Evolutionary conservation across 2,797 vertebrate genomes (phyloP), one percentile per base, ranked within the genome.

Genomic region (Darevskia mixta): DNA sequence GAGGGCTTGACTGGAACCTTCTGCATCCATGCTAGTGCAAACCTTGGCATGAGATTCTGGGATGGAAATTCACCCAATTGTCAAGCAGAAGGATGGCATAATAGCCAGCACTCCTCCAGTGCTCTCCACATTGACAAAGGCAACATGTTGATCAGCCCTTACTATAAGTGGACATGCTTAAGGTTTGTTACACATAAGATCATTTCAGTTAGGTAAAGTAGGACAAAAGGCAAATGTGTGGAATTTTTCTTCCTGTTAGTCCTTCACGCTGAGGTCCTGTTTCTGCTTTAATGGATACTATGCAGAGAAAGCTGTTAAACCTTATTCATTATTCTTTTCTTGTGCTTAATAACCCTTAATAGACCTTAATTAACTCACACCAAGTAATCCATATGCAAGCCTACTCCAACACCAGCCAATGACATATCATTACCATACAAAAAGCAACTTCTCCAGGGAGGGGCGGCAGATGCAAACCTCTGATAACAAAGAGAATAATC

Each of bases 301-400:
- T 66, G 41, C 10, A 75, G 78, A 87, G 25, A 73, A 87, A 90
- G 80, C 81, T 83, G 29, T 80, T 88, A 84, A 88, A 80, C 20
- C 41, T 79, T 80, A 83, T 72, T 83, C 67, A 83, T 90, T 83
- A 83, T 90, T 90, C 66, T 80, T 87, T 75, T 79, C 85, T 87
- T 83, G 41, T 83, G 76, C 86, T 90, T 87, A 87, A 87, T 90
- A 90, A 83, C 75, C 80, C 89, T 83, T 90, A 90, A 90, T 73
- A 90, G 85, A 87, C 41, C 49, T 84, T 87, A 90, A 90, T 90
- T 83, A 90, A 79, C 80, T 87, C 79, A 75, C 76, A 87, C 80
- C 85, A 86, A 73, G 66, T 83, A 90, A 87, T 90, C 85, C 85
- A 87, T 79, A 83, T 83, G 85, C 85, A 86, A 79, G 85, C 76